Base-by-base conservation (phyloP, 2,113 vertebrate genomes). In the Poicephalus meyeri region DNA sequence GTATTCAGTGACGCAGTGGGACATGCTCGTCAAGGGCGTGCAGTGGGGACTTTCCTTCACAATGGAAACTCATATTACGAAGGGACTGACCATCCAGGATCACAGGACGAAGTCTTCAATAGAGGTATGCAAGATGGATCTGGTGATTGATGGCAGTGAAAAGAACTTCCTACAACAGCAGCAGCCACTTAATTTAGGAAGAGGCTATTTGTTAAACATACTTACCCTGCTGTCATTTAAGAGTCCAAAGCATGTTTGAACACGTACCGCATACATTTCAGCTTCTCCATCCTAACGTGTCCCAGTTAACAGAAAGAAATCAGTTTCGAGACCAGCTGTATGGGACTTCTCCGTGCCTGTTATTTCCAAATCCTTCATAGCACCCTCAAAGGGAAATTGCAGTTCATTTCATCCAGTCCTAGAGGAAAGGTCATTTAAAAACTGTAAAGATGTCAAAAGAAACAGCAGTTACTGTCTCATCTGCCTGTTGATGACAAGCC, bases 1-100 rank as follows among this genome's bases (percentile, higher is more conserved):
- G 99, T 99, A 35, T 99, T 99, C 98, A 99, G 99, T 6, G 99
- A 99, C 1, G 99, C 99, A 0, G 99, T 99, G 41, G 99, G 99
- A 35, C 99, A 99, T 4, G 99, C 99, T 53, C 99, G 99, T 13
- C 99, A 99, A 97, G 99, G 99, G 66, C 99, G 99, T 8, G 99
- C 99, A 0, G 99, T 99, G 58, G 99, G 99, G 47, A 99, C 99
- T 31, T 99, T 99, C 93, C 98, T 99, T 80, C 98, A 98, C 94
- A 99, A 98, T 16, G 99, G 99, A 56, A 98, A 97, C 96, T 98
- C 99, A 0, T 99, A 99, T 82, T 99, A 99, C 6, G 99, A 99
- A 58, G 98, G 97, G 91, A 98, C 98, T 7, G 99, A 99, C 19
- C 99, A 98, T 63, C 99, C 99, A 44, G 98, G 98, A 29, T 98